Conservation (phyloP, 2,797 vertebrate species). For the Danio jaintianensis region DNA sequence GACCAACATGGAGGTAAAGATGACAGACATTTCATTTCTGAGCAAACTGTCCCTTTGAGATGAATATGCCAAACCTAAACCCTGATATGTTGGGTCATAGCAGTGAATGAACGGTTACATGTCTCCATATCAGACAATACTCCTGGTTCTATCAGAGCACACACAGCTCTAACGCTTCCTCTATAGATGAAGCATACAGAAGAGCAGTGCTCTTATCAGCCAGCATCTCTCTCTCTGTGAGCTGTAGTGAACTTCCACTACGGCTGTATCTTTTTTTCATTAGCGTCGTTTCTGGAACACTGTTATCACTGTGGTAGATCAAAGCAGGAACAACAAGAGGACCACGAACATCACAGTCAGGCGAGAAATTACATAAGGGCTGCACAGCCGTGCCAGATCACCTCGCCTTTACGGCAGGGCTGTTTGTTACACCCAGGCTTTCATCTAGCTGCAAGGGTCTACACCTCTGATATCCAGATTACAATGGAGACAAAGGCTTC, state of each 20-base stretch:
- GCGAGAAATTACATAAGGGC: slow-evolving; percentile 58
- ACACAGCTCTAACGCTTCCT: slow-evolving; percentile 50
- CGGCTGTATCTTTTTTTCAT: slow-evolving; percentile 64
- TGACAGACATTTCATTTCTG: background rate
- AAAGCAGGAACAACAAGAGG: slow-evolving; percentile 62
- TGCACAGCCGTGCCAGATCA: slow-evolving; percentile 26
- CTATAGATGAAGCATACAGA: slow-evolving; percentile 41
- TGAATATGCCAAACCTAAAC: background rate
- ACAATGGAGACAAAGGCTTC: slow-evolving; percentile 15
- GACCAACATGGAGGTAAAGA: background rate
- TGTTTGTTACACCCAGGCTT: slow-evolving; percentile 30
- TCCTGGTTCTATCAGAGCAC: slow-evolving; percentile 1
- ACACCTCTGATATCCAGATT: slow-evolving; percentile 27
- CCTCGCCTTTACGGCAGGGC: slow-evolving; percentile 32
- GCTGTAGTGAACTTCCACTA: slow-evolving; percentile 63
- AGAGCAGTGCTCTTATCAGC: slow-evolving; percentile 50
- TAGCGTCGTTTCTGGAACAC: slow-evolving; percentile 62
- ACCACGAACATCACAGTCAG: slow-evolving; percentile 55
- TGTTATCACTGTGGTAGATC: slow-evolving; percentile 61
- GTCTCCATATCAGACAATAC: slow-evolving; percentile 13
- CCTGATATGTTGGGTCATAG: background rate
- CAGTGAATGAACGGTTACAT: background rate
- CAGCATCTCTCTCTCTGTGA: slow-evolving; percentile 49
- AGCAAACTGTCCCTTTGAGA: background rate
- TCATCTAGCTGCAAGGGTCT: slow-evolving; percentile 16